Percentiles rank a stretch among this genome's conserved stretches.
These are phyloP conservation scores for Apis florea DNA, from an alignment of 1,140 invertebrate genomes.

Conservation along the genomic window DNA sequence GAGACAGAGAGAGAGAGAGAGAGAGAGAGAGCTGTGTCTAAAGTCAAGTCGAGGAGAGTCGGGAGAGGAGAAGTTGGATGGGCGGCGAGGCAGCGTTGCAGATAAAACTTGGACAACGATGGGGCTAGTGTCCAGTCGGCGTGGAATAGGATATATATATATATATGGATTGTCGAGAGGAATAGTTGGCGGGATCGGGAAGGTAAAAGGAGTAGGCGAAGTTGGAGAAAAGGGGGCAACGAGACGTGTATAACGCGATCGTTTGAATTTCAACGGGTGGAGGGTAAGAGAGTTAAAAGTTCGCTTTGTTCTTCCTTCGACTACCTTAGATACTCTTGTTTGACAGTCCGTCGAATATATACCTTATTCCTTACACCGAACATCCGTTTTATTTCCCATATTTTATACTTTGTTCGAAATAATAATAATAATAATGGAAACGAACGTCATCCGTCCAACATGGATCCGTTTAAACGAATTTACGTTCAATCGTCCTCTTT, in stretches of 20 bases:
- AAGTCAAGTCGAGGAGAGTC: background rate
- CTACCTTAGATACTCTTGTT: conserved; percentile 28
- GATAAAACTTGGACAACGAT: background rate
- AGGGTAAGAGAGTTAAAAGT: background rate
- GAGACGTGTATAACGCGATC: conserved; percentile 34
- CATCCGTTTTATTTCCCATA: no score
- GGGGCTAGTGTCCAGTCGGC: background rate
- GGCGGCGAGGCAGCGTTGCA: background rate
- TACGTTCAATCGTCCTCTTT: background rate
- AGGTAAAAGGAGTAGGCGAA: background rate
- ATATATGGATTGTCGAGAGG: background rate
- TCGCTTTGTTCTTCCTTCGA: conserved; percentile 14
- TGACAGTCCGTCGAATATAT: background rate
- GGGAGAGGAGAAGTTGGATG: background rate
- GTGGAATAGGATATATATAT: conserved; percentile 6
- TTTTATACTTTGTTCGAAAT: no score
- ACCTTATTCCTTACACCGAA: conserved; percentile 1
- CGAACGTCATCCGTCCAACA: background rate
- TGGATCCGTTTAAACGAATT: background rate
- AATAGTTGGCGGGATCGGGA: background rate
- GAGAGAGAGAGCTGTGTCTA: no score
- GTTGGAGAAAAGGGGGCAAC: background rate
- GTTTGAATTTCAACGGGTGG: conserved; percentile 49
- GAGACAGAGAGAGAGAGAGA: background rate
- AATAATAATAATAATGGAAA: no score